phyloP scores from a whole-genome alignment of 2,888 invertebrate species.

The Microplitis deprimator region DNA sequence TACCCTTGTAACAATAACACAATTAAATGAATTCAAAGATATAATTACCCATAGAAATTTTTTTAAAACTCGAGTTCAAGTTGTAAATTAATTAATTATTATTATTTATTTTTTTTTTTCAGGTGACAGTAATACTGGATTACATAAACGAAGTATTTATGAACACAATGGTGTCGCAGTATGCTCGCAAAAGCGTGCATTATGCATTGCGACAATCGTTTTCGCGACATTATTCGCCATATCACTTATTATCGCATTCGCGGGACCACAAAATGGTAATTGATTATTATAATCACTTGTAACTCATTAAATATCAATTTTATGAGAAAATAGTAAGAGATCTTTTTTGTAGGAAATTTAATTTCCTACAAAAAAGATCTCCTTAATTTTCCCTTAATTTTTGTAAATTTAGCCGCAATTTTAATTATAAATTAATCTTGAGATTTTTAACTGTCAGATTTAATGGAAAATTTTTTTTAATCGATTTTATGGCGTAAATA shows the following conservation, averaged over 20 bases:
- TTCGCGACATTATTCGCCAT: conserved; percentile 86
- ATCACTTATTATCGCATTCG: conserved; percentile 91
- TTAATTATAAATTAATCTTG: too few relatives aligned
- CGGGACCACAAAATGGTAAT: conserved; percentile 87
- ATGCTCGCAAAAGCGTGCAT: conserved; percentile 88
- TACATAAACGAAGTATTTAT: conserved; percentile 79
- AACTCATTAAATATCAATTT: too few relatives aligned
- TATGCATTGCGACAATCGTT: conserved; percentile 85
- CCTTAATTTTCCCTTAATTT: too few relatives aligned
- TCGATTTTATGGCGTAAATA: too few relatives aligned
- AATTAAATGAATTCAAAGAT: not conserved
- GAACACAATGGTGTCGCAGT: conserved; percentile 86
- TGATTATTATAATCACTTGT: not conserved
- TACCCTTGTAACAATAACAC: conserved; percentile 3
- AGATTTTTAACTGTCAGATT: not conserved
- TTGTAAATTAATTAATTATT: not conserved
- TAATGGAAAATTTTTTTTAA: not conserved
- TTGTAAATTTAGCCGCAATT: too few relatives aligned
- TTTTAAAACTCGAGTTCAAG: too few relatives aligned
- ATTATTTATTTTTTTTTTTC: conserved; percentile 65
- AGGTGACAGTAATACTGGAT: conserved; percentile 78
- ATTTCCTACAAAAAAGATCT: too few relatives aligned
- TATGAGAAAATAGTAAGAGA: too few relatives aligned
- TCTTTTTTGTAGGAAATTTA: too few relatives aligned
- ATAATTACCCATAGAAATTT: too few relatives aligned